Base-by-base conservation (phyloP, 2,797 vertebrate genomes). In the Forpus xanthops region DNA sequence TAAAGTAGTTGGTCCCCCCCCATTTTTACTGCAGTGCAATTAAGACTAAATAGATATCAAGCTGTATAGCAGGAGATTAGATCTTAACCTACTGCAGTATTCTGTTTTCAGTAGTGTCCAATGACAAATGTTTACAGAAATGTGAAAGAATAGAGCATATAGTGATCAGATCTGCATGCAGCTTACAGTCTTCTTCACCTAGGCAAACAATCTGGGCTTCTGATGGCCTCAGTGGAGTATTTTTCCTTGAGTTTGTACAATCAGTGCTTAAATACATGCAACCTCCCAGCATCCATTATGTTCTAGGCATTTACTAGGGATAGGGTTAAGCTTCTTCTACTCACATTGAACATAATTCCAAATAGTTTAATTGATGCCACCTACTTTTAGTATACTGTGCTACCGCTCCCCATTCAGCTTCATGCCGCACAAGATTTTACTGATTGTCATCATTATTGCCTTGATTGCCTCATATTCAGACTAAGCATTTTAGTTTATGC, bases 1-100 rank as follows among this genome's bases (percentile, higher is more conserved):
- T 89, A 28, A 90, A 70, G 7, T 37, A 13, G 3, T 62, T 60
- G 23, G 2, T 42, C 0, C 0, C 4, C 0, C 4, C 3, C 4
- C 6, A 14, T 76, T 82, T 95, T 58, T 5, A 19, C 35, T 31
- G 13, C 21, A 28, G 4, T 37, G 16, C 17, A 64, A 33, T 60
- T 33, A 58, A 52, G 20, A 61, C 37, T 37, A 45, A 27, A 11
- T 5, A 53, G 27, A 11, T 45, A 53, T 31, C 28, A 68, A 68
- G 7, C 25, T 45, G 24, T 44, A 39, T 15, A 75, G 19, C 30
- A 52, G 19, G 33, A 85, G n/a, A 61, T 73, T 27, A 50, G n/a
- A 52, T 12, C 20, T 7, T 78, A 45, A 45, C 83, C 45, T 71
- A 65, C 4, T 16, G 31, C 28, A 33, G 16, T 27, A 1, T 52